phyloP scores from a whole-genome alignment of 2,113 vertebrate genomes.

The Hypanus sabinus region DNA sequence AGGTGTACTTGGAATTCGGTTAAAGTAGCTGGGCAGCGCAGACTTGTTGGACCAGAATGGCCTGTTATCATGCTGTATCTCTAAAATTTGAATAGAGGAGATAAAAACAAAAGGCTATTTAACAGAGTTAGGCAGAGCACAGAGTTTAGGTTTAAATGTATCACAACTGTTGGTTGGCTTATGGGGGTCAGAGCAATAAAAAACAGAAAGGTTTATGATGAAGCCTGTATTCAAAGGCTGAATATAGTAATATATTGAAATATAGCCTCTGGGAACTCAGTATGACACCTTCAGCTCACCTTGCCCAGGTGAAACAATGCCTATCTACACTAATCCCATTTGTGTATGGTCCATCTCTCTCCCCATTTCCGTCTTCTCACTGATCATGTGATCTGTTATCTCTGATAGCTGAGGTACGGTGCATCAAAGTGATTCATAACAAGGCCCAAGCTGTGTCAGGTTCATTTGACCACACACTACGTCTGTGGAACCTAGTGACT shows the following conservation, averaged over 20 bases:
- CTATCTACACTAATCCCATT: too few relatives aligned
- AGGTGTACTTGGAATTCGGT: too few relatives aligned
- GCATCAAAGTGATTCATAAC: conserved; percentile 48
- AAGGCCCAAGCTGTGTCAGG: conserved; percentile 57
- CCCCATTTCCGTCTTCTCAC: background rate
- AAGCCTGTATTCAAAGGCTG: too few relatives aligned
- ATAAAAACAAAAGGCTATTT: too few relatives aligned
- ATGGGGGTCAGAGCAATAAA: background rate
- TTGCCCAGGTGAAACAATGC: too few relatives aligned
- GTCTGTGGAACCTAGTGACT: conserved; percentile 57
- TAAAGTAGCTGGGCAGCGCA: too few relatives aligned
- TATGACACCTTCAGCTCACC: too few relatives aligned
- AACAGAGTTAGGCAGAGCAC: too few relatives aligned
- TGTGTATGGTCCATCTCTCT: background rate
- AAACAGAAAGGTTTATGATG: background rate
- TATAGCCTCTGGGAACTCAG: background rate
- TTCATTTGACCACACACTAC: conserved; percentile 57
- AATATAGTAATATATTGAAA: background rate
- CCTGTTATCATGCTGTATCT: too few relatives aligned
- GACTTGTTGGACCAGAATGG: too few relatives aligned
- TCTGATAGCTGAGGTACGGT: conserved; percentile 55
- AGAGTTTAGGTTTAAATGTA: too few relatives aligned
- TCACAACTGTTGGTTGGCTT: background rate
- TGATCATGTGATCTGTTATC: background rate
- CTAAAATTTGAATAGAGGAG: too few relatives aligned